Base-by-base conservation (phyloP, 2,888 invertebrate genomes). In the Cryptophagus acutangulus region DNA sequence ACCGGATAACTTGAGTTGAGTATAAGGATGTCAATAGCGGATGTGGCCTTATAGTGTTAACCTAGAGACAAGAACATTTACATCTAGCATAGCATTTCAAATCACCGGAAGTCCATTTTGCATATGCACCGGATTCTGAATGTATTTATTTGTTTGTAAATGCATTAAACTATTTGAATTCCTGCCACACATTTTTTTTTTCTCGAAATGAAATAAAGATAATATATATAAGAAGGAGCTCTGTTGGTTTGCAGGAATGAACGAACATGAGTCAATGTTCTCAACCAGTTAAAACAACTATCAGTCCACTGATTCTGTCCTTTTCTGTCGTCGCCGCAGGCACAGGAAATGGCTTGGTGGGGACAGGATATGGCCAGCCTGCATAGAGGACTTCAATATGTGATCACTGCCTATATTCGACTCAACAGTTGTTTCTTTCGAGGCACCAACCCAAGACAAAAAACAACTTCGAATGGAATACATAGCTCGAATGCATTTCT, bases 21-120 rank as follows among this genome's bases (percentile, higher is more conserved):
- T n/a, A n/a, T 20, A 43, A 51, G 50, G 50, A 54, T 51, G 50
- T 52, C 45, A 41, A 34, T 38, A 41, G 48, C 54, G 54, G 54
- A 54, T 52, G 48, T 49, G 49, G 49, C 48, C 49, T 48, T 49
- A 52, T 36, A 42, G 41, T n/a, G n/a, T 30, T 45, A 33, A 38
- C 45, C 45, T 38, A 35, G 38, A 34, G 40, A 48, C 49, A 50
- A 47, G 49, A 49, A 51, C 40, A 51, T 50, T 47, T 48, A 49
- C 48, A 49, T 50, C 50, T n/a, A n/a, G n/a, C n/a, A n/a, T n/a
- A n/a, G n/a, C n/a, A n/a, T n/a, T 49, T 41, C 31, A 36, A 48
- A 49, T 44, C 44, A 42, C 49, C 48, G 52, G 54, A 52, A 52
- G 43, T 40, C 16, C 34, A 45, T 45, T 45, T 41, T 34, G 40